Conservation (phyloP, 92 coral and sea anemone species). For the Porites cylindrica region DNA sequence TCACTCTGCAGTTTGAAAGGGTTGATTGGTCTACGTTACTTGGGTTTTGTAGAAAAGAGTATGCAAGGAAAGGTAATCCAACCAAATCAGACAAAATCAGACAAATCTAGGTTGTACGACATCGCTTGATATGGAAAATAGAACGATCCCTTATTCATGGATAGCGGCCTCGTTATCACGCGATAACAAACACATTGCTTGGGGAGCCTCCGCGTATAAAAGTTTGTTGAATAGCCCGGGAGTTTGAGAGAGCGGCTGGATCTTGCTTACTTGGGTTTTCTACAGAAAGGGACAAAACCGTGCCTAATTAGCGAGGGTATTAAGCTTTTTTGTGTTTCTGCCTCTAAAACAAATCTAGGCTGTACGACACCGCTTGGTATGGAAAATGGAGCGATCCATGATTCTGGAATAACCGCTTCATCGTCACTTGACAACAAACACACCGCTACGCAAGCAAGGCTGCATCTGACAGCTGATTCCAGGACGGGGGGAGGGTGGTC, state of each 20-base stretch:
- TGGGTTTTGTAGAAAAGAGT: neutral
- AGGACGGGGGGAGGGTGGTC: neutral
- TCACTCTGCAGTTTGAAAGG: too few relatives aligned
- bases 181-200: neutral
- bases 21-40: neutral
- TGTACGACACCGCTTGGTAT: neutral
- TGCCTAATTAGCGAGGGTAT: too few relatives aligned
- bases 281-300: neutral
- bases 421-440: neutral
- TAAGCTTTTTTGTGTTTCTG: too few relatives aligned
- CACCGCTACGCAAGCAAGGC: neutral
- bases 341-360: neutral
- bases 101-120: neutral
- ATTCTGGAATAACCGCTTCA: neutral
- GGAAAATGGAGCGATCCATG: neutral
- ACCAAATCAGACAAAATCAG: too few relatives aligned
- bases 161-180: neutral
- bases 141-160: neutral
- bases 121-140: neutral
- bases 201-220: neutral
- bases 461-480: neutral
- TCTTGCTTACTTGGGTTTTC: neutral
- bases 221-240: neutral
- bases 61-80: neutral
- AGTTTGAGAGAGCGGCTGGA: neutral